phyloP scores from a whole-genome alignment of 2,797 vertebrate species.

The Lates japonicus region DNA sequence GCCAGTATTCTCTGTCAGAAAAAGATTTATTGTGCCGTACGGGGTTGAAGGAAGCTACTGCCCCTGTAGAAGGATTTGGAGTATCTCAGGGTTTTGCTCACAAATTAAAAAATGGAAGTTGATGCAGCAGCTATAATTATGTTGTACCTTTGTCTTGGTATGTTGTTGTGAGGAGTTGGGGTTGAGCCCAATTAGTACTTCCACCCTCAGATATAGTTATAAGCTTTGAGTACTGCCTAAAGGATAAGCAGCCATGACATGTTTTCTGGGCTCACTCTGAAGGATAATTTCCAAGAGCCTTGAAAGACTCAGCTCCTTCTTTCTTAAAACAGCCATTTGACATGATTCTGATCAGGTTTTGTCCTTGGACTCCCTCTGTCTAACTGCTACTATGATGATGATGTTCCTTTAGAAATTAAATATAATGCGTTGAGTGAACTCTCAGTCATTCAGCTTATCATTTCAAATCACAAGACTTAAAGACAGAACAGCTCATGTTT shows the following conservation, averaged over 20 bases:
- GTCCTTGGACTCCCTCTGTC: not conserved
- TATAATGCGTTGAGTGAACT: too few species aligned
- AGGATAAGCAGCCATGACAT: not conserved
- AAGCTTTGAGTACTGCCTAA: not conserved
- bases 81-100: conserved; percentile 17
- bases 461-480: too few species aligned
- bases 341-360: not conserved
- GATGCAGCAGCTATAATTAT: conserved; percentile 9
- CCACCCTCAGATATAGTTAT: not conserved
- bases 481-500: too few species aligned
- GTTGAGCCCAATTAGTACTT: not conserved
- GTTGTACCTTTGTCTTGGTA: conserved; percentile 17
- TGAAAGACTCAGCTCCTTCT: not conserved
- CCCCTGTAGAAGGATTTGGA: conserved; percentile 25
- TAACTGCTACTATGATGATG: too few species aligned
- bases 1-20: conserved; percentile 48
- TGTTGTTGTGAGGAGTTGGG: not conserved
- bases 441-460: too few species aligned
- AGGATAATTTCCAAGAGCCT: not conserved
- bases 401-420: too few species aligned
- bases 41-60: conserved; percentile 7
- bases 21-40: conserved; percentile 52
- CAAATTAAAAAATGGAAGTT: conserved; percentile 29
- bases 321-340: not conserved
- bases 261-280: not conserved